Base-by-base conservation (phyloP, 1,140 invertebrate species). In the Manduca sexta region DNA sequence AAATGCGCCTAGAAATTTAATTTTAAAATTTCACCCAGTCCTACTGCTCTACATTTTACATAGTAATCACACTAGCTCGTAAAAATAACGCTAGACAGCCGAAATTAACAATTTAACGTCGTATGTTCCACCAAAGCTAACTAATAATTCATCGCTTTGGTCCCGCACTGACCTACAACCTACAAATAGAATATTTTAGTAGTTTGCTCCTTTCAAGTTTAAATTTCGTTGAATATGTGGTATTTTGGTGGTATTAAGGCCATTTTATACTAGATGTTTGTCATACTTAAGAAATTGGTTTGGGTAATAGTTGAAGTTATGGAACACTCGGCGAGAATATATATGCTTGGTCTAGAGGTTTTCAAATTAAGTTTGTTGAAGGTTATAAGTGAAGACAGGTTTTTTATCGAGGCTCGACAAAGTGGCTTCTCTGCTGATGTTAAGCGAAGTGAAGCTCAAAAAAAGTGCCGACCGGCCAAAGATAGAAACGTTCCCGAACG, bases 131-230 rank as follows among this genome's bases (percentile, higher is more conserved):
- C 5, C 38, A 16, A 16, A 5, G 16, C 16, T 40, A 18, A 10
- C 14, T 18, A 51, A 51, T 51, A 45, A 51, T 51, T 51, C 42
- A 51, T 30, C 21, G 30, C 17, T 34, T 31, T 34, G 38, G 43
- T 39, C 34, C 14, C 29, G 17, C n/a, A 12, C 43, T 45, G 42
- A 45, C 42, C 46, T 41, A 37, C n/a, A n/a, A n/a, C 43, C 45
- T 16, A 33, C 49, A 51, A 51, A 51, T 51, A 51, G 49, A 51
- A 51, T 51, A 40, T 29, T 51, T 40, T 45, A 51, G 49, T 51
- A 43, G 37, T 45, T 45, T 17, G 12, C 37, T 51, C 49, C 49
- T 45, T 51, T 51, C 42, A 51, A 45, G 49, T 45, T 14, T 43
- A 16, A 41, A 41, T 37, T 45, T 30, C 18, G 43, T 40, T 8